Percentiles rank a stretch among this genome's conserved stretches.
phyloP scores from a whole-genome alignment of 2,888 invertebrate species.

The Agonum fuliginosum region DNA sequence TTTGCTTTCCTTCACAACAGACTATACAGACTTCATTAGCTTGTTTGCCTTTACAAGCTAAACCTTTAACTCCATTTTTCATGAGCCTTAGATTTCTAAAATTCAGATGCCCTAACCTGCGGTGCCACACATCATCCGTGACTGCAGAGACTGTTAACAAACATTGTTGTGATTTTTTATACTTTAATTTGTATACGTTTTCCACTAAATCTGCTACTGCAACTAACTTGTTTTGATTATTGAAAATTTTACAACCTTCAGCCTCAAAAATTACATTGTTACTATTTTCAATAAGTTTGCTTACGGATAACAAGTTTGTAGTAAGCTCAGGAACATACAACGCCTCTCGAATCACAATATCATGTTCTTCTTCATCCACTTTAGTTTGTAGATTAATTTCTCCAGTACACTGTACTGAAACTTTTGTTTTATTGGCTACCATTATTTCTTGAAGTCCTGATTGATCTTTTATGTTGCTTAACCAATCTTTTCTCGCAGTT shows the following conservation, averaged over 20 bases:
- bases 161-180: not conserved
- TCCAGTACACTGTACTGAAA: slow-evolving; percentile 1
- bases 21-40: slow-evolving; percentile 61
- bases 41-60: slow-evolving; percentile 33
- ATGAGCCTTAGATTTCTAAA: not conserved
- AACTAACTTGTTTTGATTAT: not conserved
- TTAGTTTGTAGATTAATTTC: not conserved
- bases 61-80: slow-evolving; percentile 47
- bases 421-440: slow-evolving; percentile 8
- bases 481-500: slow-evolving; percentile 25
- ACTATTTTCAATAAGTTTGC: slow-evolving; percentile 22
- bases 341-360: not conserved
- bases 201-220: not conserved
- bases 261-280: not conserved
- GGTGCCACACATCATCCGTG: slow-evolving; percentile 45
- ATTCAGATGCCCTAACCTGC: slow-evolving; percentile 35
- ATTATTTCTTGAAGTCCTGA: not conserved
- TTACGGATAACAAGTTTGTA: slow-evolving; percentile 40
- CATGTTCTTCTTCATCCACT: not conserved
- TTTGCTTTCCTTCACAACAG: slow-evolving; percentile 65
- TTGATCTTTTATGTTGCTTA: not conserved
- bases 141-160: slow-evolving; percentile 33
- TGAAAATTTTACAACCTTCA: slow-evolving; percentile 7
- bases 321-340: slow-evolving; percentile 20
- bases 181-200: slow-evolving; percentile 1